phyloP scores from a whole-genome alignment of 2,888 invertebrate genomes.

The Cheilosia impressa region DNA sequence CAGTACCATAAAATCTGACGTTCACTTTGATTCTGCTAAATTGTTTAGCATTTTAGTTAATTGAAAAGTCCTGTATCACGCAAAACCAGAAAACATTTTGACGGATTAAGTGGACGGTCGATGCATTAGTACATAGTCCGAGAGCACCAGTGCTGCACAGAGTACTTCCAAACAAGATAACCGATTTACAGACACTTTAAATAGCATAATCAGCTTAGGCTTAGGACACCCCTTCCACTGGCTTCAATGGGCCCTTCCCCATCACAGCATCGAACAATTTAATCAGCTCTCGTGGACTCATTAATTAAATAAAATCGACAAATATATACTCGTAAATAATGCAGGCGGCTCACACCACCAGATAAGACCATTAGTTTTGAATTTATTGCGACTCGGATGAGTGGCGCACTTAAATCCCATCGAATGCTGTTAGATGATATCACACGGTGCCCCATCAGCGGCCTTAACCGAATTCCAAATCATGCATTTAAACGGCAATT shows the following conservation, averaged over 20 bases:
- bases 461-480: slow-evolving; percentile 32
- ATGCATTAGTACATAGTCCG: slow-evolving; percentile 1
- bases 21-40: slow-evolving; percentile 29
- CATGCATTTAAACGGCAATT: slow-evolving; percentile 55
- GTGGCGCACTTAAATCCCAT: slow-evolving; percentile 28
- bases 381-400: slow-evolving; percentile 43
- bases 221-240: slow-evolving; percentile 13
- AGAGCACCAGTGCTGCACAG: neutral
- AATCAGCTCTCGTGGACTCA: slow-evolving; percentile 69
- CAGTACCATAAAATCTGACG: slow-evolving; percentile 16
- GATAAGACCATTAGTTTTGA: slow-evolving; percentile 23
- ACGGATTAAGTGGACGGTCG: slow-evolving; percentile 32
- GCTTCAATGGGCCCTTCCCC: neutral
- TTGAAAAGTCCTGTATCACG: slow-evolving; percentile 48
- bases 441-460: neutral
- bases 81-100: slow-evolving; percentile 30
- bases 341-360: slow-evolving; percentile 1
- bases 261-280: slow-evolving; percentile 51
- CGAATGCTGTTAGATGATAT: slow-evolving; percentile 5
- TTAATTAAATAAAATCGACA: slow-evolving; percentile 68
- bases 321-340: slow-evolving; percentile 55
- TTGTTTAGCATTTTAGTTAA: slow-evolving; percentile 59
- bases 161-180: slow-evolving; percentile 54
- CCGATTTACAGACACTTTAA: slow-evolving; percentile 58
- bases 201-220: slow-evolving; percentile 64